Evolutionary conservation across 2,888 invertebrate species (phyloP).

Genomic region (Sphaerophoria taeniata): DNA sequence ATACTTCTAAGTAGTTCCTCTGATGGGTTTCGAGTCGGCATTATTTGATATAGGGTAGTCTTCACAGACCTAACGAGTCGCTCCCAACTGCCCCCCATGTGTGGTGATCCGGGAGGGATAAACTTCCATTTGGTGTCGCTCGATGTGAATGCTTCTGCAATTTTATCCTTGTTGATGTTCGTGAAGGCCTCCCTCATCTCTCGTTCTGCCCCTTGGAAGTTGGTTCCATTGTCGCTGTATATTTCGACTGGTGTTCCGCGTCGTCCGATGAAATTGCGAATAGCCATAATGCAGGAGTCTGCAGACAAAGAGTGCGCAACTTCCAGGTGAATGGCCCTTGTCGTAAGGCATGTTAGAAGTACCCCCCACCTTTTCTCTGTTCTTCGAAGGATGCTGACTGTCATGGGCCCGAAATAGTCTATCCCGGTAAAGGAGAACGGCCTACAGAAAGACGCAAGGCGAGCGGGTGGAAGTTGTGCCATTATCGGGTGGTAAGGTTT

Average conservation of each 20-base stretch:
- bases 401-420: conserved; percentile 40
- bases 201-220: not conserved
- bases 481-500: conserved; percentile 3
- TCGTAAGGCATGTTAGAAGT: conserved; percentile 36
- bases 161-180: not conserved
- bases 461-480: conserved; percentile 4
- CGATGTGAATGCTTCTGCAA: no score
- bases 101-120: no score
- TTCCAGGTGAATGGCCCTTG: not conserved
- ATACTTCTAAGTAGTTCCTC: no score
- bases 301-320: not conserved
- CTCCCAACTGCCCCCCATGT: no score
- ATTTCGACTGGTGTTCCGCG: conserved; percentile 15
- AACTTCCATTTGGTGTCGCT: no score
- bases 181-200: not conserved
- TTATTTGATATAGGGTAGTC: no score
- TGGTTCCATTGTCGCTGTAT: not conserved
- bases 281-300: not conserved
- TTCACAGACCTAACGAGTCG: no score
- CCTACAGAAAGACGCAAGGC: conserved; percentile 38
- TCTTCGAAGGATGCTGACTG: conserved; percentile 35
- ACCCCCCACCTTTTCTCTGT: conserved; percentile 63
- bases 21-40: no score
- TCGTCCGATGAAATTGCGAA: not conserved
- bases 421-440: conserved; percentile 43